phyloP scores from a whole-genome alignment of 1,140 invertebrate genomes.

The Drosophila mayri region DNA sequence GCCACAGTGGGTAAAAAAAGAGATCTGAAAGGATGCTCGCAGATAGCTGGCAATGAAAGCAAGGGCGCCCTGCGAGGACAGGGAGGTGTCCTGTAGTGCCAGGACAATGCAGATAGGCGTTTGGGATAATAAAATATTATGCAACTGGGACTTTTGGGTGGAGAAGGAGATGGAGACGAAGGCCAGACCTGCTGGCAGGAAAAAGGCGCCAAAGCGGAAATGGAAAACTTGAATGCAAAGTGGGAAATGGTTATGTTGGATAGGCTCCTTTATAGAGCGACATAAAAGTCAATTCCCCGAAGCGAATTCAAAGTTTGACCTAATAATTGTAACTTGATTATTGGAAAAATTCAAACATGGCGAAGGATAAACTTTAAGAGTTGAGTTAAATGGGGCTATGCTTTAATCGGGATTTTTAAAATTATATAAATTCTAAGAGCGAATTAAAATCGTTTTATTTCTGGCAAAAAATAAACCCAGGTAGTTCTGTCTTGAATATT shows the following conservation, averaged over 20 bases:
- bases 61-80: constrained; percentile 1
- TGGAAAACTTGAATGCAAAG: constrained; percentile 50
- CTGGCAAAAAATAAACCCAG: not conserved
- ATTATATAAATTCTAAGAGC: too few relatives aligned
- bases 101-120: constrained; percentile 51
- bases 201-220: constrained; percentile 45
- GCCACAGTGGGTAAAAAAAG: constrained; percentile 29
- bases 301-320: constrained; percentile 37
- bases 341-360: constrained; percentile 6
- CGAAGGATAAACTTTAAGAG: not conserved
- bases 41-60: constrained; percentile 37
- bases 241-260: constrained; percentile 35
- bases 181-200: constrained; percentile 15
- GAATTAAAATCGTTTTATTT: not conserved
- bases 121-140: constrained; percentile 75
- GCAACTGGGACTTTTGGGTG: constrained; percentile 57
- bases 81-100: constrained; percentile 20
- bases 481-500: not conserved
- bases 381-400: not conserved
- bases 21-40: constrained; percentile 25
- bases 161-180: not conserved
- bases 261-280: constrained; percentile 7
- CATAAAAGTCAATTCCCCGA: constrained; percentile 42
- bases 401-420: not conserved
- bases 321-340: constrained; percentile 46